Evolutionary conservation across 2,797 vertebrate genomes (phyloP).

Genomic region (Apogon hyalosoma): DNA sequence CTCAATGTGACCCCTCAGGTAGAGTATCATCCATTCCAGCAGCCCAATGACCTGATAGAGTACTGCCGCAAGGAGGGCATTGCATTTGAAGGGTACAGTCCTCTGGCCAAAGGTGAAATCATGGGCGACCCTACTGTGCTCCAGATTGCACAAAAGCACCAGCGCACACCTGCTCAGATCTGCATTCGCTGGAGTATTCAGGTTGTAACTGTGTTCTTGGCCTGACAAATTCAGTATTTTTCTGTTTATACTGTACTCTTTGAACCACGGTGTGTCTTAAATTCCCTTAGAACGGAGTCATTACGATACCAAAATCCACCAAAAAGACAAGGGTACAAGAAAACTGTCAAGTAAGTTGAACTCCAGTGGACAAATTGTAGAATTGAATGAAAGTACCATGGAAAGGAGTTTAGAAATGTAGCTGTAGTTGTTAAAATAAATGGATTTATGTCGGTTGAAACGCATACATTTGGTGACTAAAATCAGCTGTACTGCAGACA

Average conservation of each 20-base stretch:
- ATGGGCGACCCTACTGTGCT: constrained; percentile 77
- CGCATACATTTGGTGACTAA: too few species aligned
- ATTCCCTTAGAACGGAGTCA: constrained; percentile 83
- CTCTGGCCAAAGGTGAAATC: constrained; percentile 84
- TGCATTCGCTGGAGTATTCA: constrained; percentile 86
- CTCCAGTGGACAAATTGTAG: too few species aligned
- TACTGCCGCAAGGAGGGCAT: constrained; percentile 82
- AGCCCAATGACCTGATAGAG: constrained; percentile 78
- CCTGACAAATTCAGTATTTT: neutral
- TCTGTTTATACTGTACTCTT: neutral
- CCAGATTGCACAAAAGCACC: constrained; percentile 80
- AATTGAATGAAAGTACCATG: too few species aligned
- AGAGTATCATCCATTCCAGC: constrained; percentile 88
- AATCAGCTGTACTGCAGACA: too few species aligned
- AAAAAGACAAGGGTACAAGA: constrained; percentile 83
- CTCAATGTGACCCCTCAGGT: constrained; percentile 62
- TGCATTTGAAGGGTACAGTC: constrained; percentile 86
- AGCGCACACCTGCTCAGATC: constrained; percentile 83
- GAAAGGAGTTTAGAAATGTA: too few species aligned
- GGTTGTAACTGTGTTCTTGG: constrained; percentile 53
- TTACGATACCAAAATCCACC: constrained; percentile 89
- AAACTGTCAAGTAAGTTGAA: constrained; percentile 84
- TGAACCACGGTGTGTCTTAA: neutral
- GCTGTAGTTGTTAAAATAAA: too few species aligned
- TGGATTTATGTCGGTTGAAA: too few species aligned